A percentile compares a stretch with the other conserved stretches of the same genome.
phyloP scores from a whole-genome alignment of 1,140 invertebrate species.

The Drosophila elegans region DNA sequence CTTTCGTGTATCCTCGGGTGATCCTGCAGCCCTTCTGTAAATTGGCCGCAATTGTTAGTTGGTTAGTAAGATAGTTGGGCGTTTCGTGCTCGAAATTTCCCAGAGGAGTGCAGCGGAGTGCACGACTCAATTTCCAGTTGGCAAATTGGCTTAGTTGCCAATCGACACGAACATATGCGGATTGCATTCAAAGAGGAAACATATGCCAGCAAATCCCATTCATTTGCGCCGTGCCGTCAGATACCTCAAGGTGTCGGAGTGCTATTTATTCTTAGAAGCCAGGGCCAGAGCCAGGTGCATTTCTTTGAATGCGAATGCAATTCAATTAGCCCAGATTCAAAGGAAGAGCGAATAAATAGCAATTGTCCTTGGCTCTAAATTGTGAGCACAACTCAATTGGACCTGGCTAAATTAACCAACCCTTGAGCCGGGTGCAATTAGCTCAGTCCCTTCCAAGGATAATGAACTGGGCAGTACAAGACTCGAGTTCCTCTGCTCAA shows the following conservation, averaged over 20 bases:
- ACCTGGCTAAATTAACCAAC: constrained; percentile 46
- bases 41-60: constrained; percentile 58
- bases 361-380: constrained; percentile 61
- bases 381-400: constrained; percentile 42
- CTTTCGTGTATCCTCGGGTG: constrained; percentile 12
- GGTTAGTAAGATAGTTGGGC: constrained; percentile 27
- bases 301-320: constrained; percentile 67
- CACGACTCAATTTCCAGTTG: constrained; percentile 70
- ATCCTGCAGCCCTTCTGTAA: constrained; percentile 42
- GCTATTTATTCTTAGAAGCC: constrained; percentile 55
- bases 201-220: constrained; percentile 56
- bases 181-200: constrained; percentile 40
- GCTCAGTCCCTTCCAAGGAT: constrained; percentile 14
- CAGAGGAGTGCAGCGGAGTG: constrained; percentile 39
- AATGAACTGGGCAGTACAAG: constrained; percentile 26
- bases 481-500: background rate
- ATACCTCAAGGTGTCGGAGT: constrained; percentile 25
- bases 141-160: constrained; percentile 55
- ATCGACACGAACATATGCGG: constrained; percentile 69
- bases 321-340: constrained; percentile 78
- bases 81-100: constrained; percentile 18
- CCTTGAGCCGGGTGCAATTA: constrained; percentile 40
- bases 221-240: constrained; percentile 43
- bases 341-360: constrained; percentile 57
- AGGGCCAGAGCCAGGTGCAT: constrained; percentile 55